Percentiles rank a stretch among this genome's conserved stretches.
Evolutionary conservation across 30 jellyfish, hydroid and myxozoan genomes (phyloP).

Genomic region (Euphysa ruthae): DNA sequence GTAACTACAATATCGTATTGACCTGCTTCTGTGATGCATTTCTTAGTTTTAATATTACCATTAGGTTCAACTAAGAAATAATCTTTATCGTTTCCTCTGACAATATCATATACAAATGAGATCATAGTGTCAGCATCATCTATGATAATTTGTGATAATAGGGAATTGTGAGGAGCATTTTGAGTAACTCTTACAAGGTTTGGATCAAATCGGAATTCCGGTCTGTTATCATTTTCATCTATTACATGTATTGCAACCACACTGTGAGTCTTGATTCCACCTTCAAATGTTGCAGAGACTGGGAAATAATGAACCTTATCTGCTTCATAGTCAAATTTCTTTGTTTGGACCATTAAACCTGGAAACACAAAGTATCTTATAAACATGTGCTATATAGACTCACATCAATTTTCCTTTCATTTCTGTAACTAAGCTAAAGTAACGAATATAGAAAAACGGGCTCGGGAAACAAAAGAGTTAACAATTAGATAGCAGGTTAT

Average conservation of each 20-base stretch:
- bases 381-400: not conserved
- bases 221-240: constrained; percentile 80
- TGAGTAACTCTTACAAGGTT: constrained; percentile 11
- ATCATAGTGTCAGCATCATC: constrained; percentile 9
- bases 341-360: constrained; percentile 17
- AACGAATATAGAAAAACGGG: too few relatives aligned
- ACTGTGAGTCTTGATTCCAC: constrained; percentile 12
- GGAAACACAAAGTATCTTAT: not conserved
- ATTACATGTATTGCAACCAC: constrained; percentile 28
- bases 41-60: not conserved
- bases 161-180: constrained; percentile 12
- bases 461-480: too few relatives aligned
- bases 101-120: not conserved
- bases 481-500: too few relatives aligned
- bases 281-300: constrained; percentile 4
- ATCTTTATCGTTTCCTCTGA: not conserved
- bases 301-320: constrained; percentile 6
- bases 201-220: constrained; percentile 26
- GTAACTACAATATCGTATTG: not conserved
- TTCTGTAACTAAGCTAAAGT: too few relatives aligned
- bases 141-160: not conserved
- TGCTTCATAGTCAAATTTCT: constrained; percentile 42
- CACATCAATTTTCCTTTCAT: not conserved
- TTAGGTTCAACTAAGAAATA: not conserved
- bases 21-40: constrained; percentile 14